Conservation (phyloP, 2,113 vertebrate species). For the Vanacampus margaritifer region DNA sequence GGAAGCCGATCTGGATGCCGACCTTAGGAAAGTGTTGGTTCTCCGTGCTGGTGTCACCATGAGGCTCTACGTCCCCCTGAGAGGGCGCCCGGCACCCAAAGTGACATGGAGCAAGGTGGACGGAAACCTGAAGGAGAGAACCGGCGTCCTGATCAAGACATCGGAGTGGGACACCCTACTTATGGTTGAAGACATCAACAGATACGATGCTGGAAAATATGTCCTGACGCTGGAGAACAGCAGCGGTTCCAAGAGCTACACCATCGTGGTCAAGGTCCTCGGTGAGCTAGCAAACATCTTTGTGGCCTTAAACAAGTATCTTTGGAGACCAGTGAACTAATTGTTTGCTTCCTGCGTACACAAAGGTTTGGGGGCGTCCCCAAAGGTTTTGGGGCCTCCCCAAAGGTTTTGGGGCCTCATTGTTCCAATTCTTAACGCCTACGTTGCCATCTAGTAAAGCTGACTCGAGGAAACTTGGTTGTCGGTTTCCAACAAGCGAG, state of each 20-base stretch:
- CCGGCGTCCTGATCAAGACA: slow-evolving; percentile 86
- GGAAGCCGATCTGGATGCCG: slow-evolving; percentile 94
- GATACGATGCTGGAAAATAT: slow-evolving; percentile 97
- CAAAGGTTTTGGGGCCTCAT: too few relatives aligned
- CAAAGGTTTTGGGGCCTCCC: too few relatives aligned
- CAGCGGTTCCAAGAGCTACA: slow-evolving; percentile 90
- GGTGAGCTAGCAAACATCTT: slow-evolving; percentile 75
- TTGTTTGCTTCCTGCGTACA: background rate
- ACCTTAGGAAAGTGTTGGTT: slow-evolving; percentile 89
- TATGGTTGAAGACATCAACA: slow-evolving; percentile 88
- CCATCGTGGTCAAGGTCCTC: slow-evolving; percentile 93
- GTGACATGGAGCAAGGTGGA: slow-evolving; percentile 91
- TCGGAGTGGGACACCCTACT: slow-evolving; percentile 93
- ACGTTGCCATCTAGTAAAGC: too few relatives aligned
- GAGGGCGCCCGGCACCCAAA: slow-evolving; percentile 91
- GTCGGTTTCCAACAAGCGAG: too few relatives aligned
- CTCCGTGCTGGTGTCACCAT: slow-evolving; percentile 93
- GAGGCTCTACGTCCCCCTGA: slow-evolving; percentile 94
- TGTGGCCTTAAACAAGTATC: background rate
- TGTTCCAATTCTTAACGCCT: background rate
- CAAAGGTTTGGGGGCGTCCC: too few relatives aligned
- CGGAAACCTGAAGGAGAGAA: slow-evolving; percentile 85
- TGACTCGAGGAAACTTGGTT: too few relatives aligned
- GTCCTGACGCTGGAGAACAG: slow-evolving; percentile 89
- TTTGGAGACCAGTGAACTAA: background rate